Evolutionary conservation across 1,140 invertebrate species (phyloP), one percentile per base, ranked within the genome.

Genomic region (Brachionus koreanus): DNA sequence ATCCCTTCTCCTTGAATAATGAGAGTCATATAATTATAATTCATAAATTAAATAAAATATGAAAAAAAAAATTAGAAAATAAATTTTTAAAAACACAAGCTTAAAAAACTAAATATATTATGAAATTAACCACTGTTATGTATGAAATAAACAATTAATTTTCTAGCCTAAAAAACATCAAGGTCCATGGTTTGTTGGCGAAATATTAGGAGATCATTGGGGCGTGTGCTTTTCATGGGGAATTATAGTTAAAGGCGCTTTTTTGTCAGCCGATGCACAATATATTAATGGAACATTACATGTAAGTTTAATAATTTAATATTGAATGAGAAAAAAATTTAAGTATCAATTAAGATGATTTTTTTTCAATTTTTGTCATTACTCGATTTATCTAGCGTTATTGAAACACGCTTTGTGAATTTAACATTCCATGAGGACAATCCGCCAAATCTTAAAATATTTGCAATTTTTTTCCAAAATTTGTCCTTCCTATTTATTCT

Each of bases 141-240:
- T 86, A 83, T n/a, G 84, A 63, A 85, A 9, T 84, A 82, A 4
- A 61, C 84, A 10, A 84, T 75, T 16, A 83, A 63, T 49, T 5
- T 49, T 49, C 13, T n/a, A 3, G n/a, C 83, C 4, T 85, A 83
- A 43, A 35, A 10, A 81, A 63, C 84, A 85, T 84, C 90, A 79
- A 91, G 94, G 94, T 29, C 94, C 94, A 0, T 95, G 94, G 94
- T 92, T 93, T 79, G 88, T 95, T 83, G 94, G 94, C 16, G 92
- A 94, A 88, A 88, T 96, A 12, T 91, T 96, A 82, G 93, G 94
- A 85, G 92, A 92, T 82, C 91, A 93, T 84, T 91, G 91, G 42
- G 94, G 94, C 7, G 88, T 92, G 1, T 91, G 94, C 84, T 97
- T 96, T 90, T 92, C 93, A 0, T 96, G 94, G 94, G 95, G 94